Base-by-base conservation (phyloP, 2,797 vertebrate species). In the Phrynocephalus forsythii region DNA sequence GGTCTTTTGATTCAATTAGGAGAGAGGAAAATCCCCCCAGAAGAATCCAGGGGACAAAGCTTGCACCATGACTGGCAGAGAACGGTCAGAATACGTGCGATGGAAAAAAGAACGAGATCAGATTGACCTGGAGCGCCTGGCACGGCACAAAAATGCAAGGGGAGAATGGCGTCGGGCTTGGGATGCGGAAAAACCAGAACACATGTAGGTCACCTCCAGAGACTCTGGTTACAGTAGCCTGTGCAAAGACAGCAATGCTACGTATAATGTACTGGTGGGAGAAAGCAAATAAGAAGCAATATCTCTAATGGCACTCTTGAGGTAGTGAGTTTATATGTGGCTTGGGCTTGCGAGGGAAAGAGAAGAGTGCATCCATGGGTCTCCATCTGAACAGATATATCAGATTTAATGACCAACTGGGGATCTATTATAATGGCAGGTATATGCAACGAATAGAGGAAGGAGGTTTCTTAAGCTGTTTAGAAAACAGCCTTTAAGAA, bases 111-210 rank as follows among this genome's bases (percentile, higher is more conserved):
- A 99, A 94, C 96, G 99, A 0, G 98, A 99, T 60, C 97, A 98
- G 96, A 99, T 99, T 0, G 99, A 99, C 96, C 95, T 96, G 88
- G 99, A 99, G 89, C 96, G 98, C 18, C 96, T 99, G 78, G 98
- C 98, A 0, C 97, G 98, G 7, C 99, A 99, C 95, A 98, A 97
- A 95, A 99, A 99, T 0, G 96, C 98, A 72, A 98, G 97, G 95
- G 99, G 99, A 94, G 99, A 99, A 95, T 99, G 99, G 99, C 97
- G 98, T 90, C 97, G 99, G 90, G 98, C 98, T 0, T 99, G 99
- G 99, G 99, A 99, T 95, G 89, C 98, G 96, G 98, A 99, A 96
- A 99, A 99, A 95, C 96, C 98, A 0, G 97, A 98, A 69, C 95
- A 97, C 92, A 98, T 97, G 99, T 99, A 98, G 97, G 98, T 96